These are phyloP conservation scores for Bradypus variegatus DNA, from an alignment of 2,797 vertebrate genomes.

Conservation along the genomic window DNA sequence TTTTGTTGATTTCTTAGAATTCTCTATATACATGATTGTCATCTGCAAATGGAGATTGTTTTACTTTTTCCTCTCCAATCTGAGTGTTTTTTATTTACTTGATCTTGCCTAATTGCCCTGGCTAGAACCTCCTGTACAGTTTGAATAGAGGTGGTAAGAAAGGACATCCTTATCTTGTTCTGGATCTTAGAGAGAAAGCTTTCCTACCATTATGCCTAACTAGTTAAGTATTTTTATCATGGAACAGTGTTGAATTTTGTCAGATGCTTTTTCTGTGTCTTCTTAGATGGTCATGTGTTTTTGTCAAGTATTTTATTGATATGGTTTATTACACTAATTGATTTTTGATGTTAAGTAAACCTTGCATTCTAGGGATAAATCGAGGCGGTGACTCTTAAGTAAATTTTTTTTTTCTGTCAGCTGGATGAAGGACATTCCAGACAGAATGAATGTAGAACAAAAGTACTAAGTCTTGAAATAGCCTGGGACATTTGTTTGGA, in stretches of 20 bases:
- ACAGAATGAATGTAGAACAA: neutral
- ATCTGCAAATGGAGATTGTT: neutral
- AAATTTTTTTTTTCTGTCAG: neutral
- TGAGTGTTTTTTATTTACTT: neutral
- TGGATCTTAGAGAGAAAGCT: constrained; percentile 16
- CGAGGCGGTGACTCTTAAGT: neutral
- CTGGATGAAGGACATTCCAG: neutral
- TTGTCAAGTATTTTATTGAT: neutral
- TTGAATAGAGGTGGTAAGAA: neutral
- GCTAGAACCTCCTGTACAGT: neutral
- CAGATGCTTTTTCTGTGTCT: neutral
- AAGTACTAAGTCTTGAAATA: neutral
- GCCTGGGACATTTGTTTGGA: neutral
- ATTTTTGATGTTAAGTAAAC: constrained; percentile 19
- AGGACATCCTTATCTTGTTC: neutral
- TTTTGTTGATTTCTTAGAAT: too few species aligned
- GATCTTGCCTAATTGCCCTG: neutral
- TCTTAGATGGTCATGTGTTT: neutral
- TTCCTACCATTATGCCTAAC: neutral
- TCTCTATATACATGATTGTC: neutral
- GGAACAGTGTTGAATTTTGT: neutral
- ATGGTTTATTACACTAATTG: neutral
- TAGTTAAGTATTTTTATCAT: too few species aligned
- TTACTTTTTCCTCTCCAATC: neutral
- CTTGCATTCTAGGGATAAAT: neutral